phyloP scores from a whole-genome alignment of 2,888 invertebrate species.

The Eremobia ochroleuca region DNA sequence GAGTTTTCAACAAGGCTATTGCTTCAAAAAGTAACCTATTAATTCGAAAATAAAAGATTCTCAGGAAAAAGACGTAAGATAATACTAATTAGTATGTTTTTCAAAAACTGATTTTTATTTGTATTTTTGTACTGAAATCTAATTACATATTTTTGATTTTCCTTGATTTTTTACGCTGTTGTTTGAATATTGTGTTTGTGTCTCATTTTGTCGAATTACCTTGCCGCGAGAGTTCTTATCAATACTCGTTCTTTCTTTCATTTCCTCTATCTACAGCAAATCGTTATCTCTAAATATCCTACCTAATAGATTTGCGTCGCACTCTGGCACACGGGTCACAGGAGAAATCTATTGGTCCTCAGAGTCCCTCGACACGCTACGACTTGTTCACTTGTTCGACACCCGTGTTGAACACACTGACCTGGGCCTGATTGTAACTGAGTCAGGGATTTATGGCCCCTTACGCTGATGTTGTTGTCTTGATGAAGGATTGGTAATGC shows the following conservation, averaged over 20 bases:
- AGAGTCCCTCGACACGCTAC: constrained; percentile 40
- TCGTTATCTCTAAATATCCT: constrained; percentile 51
- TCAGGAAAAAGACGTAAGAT: neutral
- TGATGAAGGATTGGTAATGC: constrained; percentile 6
- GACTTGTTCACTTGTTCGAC: constrained; percentile 36
- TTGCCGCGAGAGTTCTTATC: neutral
- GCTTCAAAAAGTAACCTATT: neutral
- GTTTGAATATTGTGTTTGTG: no score
- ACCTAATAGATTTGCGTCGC: constrained; percentile 55
- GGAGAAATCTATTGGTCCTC: constrained; percentile 69
- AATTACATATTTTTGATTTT: neutral
- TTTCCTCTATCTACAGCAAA: neutral
- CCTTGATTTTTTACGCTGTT: neutral
- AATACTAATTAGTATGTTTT: neutral
- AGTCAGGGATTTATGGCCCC: constrained; percentile 32
- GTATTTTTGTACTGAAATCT: neutral
- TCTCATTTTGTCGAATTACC: neutral
- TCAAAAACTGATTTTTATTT: neutral
- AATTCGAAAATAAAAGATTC: neutral
- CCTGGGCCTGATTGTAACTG: constrained; percentile 19
- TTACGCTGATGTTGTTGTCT: constrained; percentile 3
- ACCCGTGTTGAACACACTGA: constrained; percentile 49
- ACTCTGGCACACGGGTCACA: constrained; percentile 67
- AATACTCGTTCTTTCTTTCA: neutral
- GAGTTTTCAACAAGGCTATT: neutral